phyloP scores from a whole-genome alignment of 2,113 vertebrate species.

The Anolis carolinensis region DNA sequence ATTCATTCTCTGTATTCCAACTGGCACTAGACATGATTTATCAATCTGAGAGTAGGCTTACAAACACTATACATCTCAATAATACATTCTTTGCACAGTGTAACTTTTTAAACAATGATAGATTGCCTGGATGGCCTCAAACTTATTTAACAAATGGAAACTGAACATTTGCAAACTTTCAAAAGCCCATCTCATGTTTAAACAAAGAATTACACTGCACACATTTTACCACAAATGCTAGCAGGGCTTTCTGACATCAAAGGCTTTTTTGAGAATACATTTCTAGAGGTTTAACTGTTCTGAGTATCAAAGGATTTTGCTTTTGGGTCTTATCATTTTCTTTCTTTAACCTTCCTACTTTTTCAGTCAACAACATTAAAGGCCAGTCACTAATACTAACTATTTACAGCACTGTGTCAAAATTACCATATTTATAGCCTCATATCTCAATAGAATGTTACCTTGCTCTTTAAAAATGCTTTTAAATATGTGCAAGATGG shows the following conservation, averaged over 20 bases:
- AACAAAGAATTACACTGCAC: neutral
- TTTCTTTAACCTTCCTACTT: neutral
- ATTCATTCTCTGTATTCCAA: slow-evolving; percentile 75
- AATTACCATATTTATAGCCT: neutral
- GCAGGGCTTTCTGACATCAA: neutral
- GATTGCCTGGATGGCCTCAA: slow-evolving; percentile 57
- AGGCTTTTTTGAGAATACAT: neutral
- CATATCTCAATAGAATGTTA: neutral
- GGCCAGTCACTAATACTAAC: neutral
- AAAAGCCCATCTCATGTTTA: slow-evolving; percentile 43
- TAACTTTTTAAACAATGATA: slow-evolving; percentile 77
- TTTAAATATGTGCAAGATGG: neutral
- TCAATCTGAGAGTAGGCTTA: slow-evolving; percentile 72
- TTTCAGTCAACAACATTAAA: slow-evolving; percentile 14
- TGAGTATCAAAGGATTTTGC: slow-evolving; percentile 32
- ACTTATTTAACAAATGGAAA: slow-evolving; percentile 71
- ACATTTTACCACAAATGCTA: slow-evolving; percentile 18
- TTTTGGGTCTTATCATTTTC: neutral
- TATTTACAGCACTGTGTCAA: neutral
- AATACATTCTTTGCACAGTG: slow-evolving; percentile 74
- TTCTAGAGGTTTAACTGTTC: neutral
- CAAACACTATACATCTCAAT: slow-evolving; percentile 82
- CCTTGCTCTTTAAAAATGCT: neutral
- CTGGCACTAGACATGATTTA: slow-evolving; percentile 76
- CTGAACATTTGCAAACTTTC: slow-evolving; percentile 60